Conservation (phyloP, 2,113 vertebrate species). For the Ceratotherium simum region DNA sequence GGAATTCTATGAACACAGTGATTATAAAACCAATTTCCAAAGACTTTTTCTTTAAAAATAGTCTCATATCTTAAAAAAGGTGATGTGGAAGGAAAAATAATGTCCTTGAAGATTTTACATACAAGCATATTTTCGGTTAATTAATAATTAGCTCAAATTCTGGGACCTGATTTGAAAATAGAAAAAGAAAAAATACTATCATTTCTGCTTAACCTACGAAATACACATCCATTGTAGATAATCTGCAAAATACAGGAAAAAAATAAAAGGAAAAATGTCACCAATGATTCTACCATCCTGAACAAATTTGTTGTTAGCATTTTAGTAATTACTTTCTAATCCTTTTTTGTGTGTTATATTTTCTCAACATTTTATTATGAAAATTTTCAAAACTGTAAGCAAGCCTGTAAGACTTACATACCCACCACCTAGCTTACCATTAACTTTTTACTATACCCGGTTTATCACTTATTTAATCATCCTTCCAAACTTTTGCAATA, state of each 20-base stretch:
- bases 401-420: not conserved
- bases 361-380: conserved; percentile 23
- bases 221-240: not conserved
- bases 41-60: not conserved
- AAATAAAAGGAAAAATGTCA: conserved; percentile 43
- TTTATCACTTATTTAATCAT: conserved; percentile 1
- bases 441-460: conserved; percentile 8
- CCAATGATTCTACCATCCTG: not conserved
- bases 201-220: conserved; percentile 37
- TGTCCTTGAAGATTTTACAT: conserved; percentile 15
- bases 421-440: not conserved
- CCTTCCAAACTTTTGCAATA: not conserved
- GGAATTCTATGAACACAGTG: not conserved
- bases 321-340: conserved; percentile 12
- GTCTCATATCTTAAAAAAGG: not conserved
- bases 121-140: not conserved
- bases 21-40: conserved; percentile 6
- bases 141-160: conserved; percentile 40
- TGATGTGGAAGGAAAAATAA: not conserved
- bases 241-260: not conserved
- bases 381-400: conserved; percentile 16
- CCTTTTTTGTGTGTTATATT: not conserved
- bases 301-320: conserved; percentile 34
- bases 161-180: conserved; percentile 35
- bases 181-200: conserved; percentile 8